phyloP scores from a whole-genome alignment of 1,140 invertebrate species.

The Magallana gigas region DNA sequence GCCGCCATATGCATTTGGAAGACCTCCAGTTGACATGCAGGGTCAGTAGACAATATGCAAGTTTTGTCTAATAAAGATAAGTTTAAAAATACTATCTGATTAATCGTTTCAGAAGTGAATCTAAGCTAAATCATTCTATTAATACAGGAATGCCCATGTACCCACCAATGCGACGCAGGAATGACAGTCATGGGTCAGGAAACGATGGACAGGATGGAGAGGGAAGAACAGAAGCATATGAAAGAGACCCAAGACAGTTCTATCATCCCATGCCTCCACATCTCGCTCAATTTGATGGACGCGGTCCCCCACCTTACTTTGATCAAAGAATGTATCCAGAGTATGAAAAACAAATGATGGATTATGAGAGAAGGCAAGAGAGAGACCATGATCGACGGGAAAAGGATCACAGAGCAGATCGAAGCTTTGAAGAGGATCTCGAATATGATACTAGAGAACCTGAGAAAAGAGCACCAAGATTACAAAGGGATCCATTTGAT shows the following conservation, averaged over 20 bases:
- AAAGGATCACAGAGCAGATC: constrained; percentile 46
- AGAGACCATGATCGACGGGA: constrained; percentile 61
- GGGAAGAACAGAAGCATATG: constrained; percentile 71
- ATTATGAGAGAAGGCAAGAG: constrained; percentile 72
- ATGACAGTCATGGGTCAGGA: constrained; percentile 78
- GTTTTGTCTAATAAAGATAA: not conserved
- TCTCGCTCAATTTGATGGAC: constrained; percentile 68
- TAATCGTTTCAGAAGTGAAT: no score
- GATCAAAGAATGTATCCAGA: constrained; percentile 73
- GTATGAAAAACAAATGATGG: constrained; percentile 64
- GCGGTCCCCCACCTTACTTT: constrained; percentile 66
- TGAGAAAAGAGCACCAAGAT: constrained; percentile 59
- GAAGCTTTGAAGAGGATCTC: constrained; percentile 60
- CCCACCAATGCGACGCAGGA: constrained; percentile 69
- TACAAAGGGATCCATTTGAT: constrained; percentile 80
- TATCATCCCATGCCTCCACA: constrained; percentile 62
- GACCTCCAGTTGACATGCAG: constrained; percentile 76
- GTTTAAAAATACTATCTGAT: no score
- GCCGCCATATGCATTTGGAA: constrained; percentile 71
- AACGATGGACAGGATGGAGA: constrained; percentile 76
- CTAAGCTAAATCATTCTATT: not conserved
- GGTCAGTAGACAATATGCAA: constrained; percentile 57
- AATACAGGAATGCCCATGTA: constrained; percentile 76
- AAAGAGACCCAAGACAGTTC: constrained; percentile 66
- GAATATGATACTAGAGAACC: constrained; percentile 51